Percentiles rank a stretch among this genome's conserved stretches.
These are phyloP conservation scores for Microctonus hyperodae DNA, from an alignment of 2,888 invertebrate species.

Conservation along the genomic window DNA sequence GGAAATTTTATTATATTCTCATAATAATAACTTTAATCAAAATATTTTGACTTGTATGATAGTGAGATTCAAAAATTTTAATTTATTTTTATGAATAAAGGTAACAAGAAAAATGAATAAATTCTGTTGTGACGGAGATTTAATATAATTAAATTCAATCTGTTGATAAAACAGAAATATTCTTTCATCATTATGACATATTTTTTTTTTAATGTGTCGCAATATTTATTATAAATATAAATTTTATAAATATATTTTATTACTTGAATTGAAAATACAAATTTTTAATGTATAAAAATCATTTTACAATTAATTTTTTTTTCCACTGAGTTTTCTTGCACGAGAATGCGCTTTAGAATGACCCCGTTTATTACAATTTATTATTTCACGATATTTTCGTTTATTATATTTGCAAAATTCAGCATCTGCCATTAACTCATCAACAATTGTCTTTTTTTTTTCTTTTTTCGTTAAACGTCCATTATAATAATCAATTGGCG, in stretches of 20 bases:
- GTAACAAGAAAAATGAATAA: too few species aligned
- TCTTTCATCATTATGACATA: too few species aligned
- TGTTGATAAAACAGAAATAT: too few species aligned
- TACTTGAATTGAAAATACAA: not conserved
- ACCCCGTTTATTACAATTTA: constrained; percentile 74
- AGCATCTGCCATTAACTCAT: constrained; percentile 90
- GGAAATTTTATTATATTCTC: too few species aligned
- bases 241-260: not conserved
- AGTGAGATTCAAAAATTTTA: too few species aligned
- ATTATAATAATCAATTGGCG: constrained; percentile 86
- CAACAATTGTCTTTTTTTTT: constrained; percentile 88
- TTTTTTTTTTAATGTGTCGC: too few species aligned
- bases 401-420: constrained; percentile 84
- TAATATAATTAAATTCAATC: too few species aligned
- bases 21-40: too few species aligned
- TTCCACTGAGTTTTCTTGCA: constrained; percentile 76
- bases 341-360: constrained; percentile 73
- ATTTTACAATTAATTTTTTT: constrained; percentile 45
- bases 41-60: too few species aligned
- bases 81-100: too few species aligned
- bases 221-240: too few species aligned
- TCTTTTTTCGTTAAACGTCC: constrained; percentile 85
- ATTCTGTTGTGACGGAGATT: too few species aligned
- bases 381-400: constrained; percentile 79
- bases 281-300: not conserved